phyloP scores from a whole-genome alignment of 1,140 invertebrate species.

The Zeugodacus cucurbitae region DNA sequence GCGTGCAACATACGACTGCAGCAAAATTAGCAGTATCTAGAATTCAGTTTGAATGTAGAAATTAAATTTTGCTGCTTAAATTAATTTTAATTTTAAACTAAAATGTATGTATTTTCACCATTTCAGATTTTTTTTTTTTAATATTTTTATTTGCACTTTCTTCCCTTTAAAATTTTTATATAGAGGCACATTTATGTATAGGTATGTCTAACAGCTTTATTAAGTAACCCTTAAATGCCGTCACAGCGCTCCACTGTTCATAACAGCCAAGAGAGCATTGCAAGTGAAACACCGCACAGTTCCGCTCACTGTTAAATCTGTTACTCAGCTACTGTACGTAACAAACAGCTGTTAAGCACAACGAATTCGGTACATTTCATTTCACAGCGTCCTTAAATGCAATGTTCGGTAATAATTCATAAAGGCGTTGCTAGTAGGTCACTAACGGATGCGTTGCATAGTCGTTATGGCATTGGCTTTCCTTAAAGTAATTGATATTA shows the following conservation, averaged over 20 bases:
- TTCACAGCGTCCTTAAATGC: background rate
- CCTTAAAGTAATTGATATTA: too few species aligned
- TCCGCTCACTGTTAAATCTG: background rate
- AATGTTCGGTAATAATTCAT: background rate
- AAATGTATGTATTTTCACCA: too few species aligned
- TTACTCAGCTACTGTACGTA: background rate
- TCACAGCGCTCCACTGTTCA: background rate
- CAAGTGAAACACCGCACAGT: background rate
- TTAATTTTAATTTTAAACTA: too few species aligned
- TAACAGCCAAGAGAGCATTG: background rate
- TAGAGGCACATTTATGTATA: too few species aligned
- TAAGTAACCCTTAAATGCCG: background rate
- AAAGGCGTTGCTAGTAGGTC: constrained; percentile 35
- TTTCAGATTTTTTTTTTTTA: too few species aligned
- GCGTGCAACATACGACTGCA: background rate
- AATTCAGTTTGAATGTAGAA: too few species aligned
- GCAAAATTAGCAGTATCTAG: background rate
- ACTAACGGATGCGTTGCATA: background rate
- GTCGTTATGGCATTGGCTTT: background rate
- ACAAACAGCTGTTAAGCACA: background rate
- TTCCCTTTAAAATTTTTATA: too few species aligned
- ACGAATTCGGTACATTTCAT: background rate
- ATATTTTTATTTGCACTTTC: too few species aligned
- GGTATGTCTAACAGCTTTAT: too few species aligned
- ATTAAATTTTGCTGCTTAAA: too few species aligned